These are phyloP conservation scores for Acronicta leporina DNA, from an alignment of 2,888 invertebrate species.

Conservation along the genomic window DNA sequence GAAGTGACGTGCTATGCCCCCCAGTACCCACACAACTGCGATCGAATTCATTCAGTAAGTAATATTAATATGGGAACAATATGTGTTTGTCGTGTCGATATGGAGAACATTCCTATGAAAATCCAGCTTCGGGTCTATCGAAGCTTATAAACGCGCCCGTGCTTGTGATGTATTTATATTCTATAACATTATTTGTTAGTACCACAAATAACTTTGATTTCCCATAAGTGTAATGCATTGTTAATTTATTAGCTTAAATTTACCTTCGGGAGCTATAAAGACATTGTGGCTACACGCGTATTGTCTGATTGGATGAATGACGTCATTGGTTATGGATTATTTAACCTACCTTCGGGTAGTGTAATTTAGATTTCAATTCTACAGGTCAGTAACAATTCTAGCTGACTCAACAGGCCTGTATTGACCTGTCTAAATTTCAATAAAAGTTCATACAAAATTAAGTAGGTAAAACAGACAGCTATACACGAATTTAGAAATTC, in stretches of 20 bases:
- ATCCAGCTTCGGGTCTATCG: neutral
- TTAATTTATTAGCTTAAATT: slow-evolving; percentile 6
- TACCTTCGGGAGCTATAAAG: slow-evolving; percentile 16
- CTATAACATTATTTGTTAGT: slow-evolving; percentile 2
- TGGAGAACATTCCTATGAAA: neutral
- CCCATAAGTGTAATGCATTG: slow-evolving; percentile 9
- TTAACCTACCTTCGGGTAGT: neutral
- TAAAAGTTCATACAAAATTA: too few relatives aligned
- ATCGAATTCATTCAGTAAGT: slow-evolving; percentile 92
- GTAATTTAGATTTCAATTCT: neutral
- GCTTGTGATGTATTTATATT: neutral
- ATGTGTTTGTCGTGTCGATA: too few relatives aligned
- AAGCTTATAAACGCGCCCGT: neutral
- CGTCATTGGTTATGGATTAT: slow-evolving; percentile 9
- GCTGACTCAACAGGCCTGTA: too few relatives aligned
- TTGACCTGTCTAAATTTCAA: too few relatives aligned
- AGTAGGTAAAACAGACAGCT: too few relatives aligned
- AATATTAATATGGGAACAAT: slow-evolving; percentile 6
- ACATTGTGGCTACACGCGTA: neutral
- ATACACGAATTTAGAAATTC: too few relatives aligned
- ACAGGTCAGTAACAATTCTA: neutral
- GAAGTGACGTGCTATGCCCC: slow-evolving; percentile 80
- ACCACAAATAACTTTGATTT: slow-evolving; percentile 4
- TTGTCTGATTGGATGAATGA: slow-evolving; percentile 11
- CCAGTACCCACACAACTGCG: slow-evolving; percentile 84